Conservation (phyloP, 2,113 vertebrate species). For the Silurus glanis region DNA sequence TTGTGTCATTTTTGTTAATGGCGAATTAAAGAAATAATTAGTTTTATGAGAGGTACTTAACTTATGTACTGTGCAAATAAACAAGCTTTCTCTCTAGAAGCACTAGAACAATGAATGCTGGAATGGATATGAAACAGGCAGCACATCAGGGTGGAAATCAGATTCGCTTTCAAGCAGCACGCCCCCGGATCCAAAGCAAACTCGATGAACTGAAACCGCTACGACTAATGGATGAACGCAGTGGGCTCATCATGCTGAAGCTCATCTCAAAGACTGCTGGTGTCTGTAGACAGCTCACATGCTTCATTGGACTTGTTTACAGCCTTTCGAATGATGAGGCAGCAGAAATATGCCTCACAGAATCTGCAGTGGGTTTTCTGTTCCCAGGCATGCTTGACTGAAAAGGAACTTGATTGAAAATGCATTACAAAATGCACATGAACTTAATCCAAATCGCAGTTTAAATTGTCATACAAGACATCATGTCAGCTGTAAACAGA, state of each 20-base stretch:
- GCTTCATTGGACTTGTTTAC: conserved; percentile 27
- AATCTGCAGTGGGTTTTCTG: background rate
- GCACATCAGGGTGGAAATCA: conserved; percentile 26
- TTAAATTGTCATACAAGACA: background rate
- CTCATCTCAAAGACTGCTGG: background rate
- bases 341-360: background rate
- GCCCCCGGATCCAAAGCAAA: conserved; percentile 24
- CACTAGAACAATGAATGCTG: background rate
- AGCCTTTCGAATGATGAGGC: conserved; percentile 1
- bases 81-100: background rate
- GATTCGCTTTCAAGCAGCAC: conserved; percentile 29
- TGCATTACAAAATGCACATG: background rate
- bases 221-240: conserved; percentile 8
- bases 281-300: conserved; percentile 18
- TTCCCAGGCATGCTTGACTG: background rate
- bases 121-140: background rate
- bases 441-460: background rate
- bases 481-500: background rate
- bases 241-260: conserved; percentile 6
- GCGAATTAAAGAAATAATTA: conserved; percentile 4
- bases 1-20: background rate
- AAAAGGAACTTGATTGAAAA: background rate
- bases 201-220: conserved; percentile 26
- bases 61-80: conserved; percentile 10
- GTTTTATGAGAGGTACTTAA: conserved; percentile 5